Conservation (phyloP, 1,140 invertebrate species). For the Orchestia grillus region DNA sequence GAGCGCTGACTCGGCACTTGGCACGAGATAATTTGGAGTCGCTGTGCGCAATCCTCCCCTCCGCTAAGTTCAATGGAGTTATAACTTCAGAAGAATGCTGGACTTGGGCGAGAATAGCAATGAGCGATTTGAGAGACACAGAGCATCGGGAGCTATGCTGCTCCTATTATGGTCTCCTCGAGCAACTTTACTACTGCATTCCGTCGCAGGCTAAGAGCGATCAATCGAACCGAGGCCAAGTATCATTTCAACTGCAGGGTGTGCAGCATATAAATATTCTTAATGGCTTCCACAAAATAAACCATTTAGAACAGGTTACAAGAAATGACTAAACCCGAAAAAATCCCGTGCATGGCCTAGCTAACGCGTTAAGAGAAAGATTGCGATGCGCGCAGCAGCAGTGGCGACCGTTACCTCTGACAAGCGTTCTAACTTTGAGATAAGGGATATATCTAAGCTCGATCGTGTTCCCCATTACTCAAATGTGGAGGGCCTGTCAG, state of each 20-base stretch:
- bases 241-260: background rate
- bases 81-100: constrained; percentile 53
- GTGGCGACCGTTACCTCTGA: background rate
- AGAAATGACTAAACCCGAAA: background rate
- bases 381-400: background rate
- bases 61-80: constrained; percentile 49
- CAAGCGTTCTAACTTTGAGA: background rate
- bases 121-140: constrained; percentile 31
- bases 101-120: constrained; percentile 41
- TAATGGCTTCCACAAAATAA: background rate
- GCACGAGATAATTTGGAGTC: constrained; percentile 51
- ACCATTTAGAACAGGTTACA: background rate
- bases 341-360: background rate
- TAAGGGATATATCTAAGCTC: background rate
- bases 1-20: constrained; percentile 40
- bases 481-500: background rate
- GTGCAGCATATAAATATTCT: background rate
- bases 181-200: background rate
- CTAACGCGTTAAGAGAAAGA: background rate
- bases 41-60: constrained; percentile 48
- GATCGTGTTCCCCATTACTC: constrained; percentile 37
- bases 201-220: background rate
- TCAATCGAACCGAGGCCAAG: background rate
- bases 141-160: background rate
- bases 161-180: constrained; percentile 2